phyloP scores from a whole-genome alignment of 2,888 invertebrate genomes.

The Orchestes rusci region DNA sequence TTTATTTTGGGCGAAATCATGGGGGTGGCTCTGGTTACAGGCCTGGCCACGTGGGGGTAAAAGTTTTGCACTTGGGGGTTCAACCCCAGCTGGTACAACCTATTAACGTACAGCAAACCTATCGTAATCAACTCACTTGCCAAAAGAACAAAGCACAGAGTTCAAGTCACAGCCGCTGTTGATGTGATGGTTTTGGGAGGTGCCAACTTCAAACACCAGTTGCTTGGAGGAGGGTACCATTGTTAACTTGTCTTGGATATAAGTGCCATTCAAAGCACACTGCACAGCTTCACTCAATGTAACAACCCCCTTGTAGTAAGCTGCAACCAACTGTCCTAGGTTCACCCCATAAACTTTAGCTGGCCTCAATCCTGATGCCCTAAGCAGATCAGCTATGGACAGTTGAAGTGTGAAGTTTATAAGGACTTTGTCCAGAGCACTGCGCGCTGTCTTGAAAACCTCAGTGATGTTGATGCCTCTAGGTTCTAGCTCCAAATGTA shows the following conservation, averaged over 20 bases:
- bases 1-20: slow-evolving; percentile 61
- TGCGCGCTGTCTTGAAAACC: no score
- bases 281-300: slow-evolving; percentile 75
- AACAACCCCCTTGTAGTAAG: slow-evolving; percentile 83
- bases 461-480: no score
- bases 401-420: slow-evolving; percentile 50
- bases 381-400: slow-evolving; percentile 44
- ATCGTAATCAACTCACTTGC: no score
- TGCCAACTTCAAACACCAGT: no score
- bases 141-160: slow-evolving; percentile 8
- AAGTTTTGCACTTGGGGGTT: slow-evolving; percentile 68
- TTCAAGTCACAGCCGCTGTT: slow-evolving; percentile 1
- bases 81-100: slow-evolving; percentile 70
- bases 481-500: no score
- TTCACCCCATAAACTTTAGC: slow-evolving; percentile 27
- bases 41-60: slow-evolving; percentile 69
- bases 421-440: slow-evolving; percentile 17
- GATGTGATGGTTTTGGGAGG: no score
- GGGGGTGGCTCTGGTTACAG: slow-evolving; percentile 60
- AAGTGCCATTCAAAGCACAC: no score
- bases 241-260: no score
- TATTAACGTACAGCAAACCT: slow-evolving; percentile 39
- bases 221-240: no score
- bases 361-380: slow-evolving; percentile 40
- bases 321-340: slow-evolving; percentile 84